Conservation (phyloP, 2,888 invertebrate species). For the Cyrtodaria siliqua region DNA sequence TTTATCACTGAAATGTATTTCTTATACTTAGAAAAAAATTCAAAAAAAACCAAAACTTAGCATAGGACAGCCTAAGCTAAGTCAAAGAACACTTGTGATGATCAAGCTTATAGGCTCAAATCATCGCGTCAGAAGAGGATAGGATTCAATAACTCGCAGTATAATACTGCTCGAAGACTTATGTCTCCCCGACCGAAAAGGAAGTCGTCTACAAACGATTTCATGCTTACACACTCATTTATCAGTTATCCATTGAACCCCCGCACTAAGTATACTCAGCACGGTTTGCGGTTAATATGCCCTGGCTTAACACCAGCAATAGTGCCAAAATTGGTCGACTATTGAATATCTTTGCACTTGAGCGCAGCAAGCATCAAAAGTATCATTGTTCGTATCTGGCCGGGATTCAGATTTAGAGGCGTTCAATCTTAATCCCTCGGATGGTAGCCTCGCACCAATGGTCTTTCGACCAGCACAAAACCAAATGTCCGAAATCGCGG, state of each 20-base stretch:
- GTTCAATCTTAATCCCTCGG: conserved; percentile 89
- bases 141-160: conserved; percentile 88
- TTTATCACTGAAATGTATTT: no score
- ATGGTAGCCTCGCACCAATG: conserved; percentile 90
- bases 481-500: conserved; percentile 89
- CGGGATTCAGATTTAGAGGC: conserved; percentile 89
- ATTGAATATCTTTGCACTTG: conserved; percentile 26
- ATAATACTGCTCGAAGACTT: conserved; percentile 88
- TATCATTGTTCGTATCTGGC: conserved; percentile 87
- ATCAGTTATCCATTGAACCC: no score
- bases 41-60: no score
- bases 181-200: conserved; percentile 89
- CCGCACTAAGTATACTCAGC: conserved; percentile 80
- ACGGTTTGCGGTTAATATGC: conserved; percentile 70
- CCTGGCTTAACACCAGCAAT: conserved; percentile 31
- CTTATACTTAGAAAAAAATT: no score
- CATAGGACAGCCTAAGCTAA: no score
- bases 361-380: conserved; percentile 1
- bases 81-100: no score
- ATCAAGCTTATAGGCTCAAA: no score
- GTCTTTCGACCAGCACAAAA: conserved; percentile 89
- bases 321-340: background rate
- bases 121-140: conserved; percentile 41
- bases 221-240: conserved; percentile 88
- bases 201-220: conserved; percentile 89